Percentiles rank a stretch among this genome's conserved stretches.
Evolutionary conservation across 2,888 invertebrate genomes (phyloP).

Genomic region (Cantharis rufa): DNA sequence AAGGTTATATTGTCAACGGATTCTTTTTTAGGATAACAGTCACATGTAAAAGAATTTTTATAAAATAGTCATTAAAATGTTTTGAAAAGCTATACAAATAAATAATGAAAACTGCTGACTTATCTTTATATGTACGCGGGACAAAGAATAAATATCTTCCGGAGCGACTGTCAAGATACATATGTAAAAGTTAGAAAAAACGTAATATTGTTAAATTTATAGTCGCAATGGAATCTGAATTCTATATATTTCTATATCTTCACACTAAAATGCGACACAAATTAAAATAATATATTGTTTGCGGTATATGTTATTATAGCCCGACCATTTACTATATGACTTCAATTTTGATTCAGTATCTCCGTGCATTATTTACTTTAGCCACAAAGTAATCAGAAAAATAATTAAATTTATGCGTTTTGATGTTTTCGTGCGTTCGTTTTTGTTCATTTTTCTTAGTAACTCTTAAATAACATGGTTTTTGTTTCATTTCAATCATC

Average conservation of each 20-base stretch:
- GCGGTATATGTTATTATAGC: conserved; percentile 7
- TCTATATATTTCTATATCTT: conserved; percentile 23
- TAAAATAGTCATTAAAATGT: conserved; percentile 22
- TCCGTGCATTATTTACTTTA: not conserved
- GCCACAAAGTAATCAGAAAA: not conserved
- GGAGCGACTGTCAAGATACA: conserved; percentile 28
- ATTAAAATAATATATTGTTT: conserved; percentile 21
- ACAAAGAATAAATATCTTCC: conserved; percentile 30
- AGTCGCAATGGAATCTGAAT: conserved; percentile 30
- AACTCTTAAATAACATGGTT: not conserved
- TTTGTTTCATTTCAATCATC: too few species aligned
- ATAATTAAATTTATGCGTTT: not conserved
- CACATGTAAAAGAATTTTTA: not conserved
- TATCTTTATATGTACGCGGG: conserved; percentile 26
- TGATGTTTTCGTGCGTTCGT: not conserved
- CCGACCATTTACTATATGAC: not conserved
- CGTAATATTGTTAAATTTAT: conserved; percentile 28
- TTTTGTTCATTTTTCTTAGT: not conserved
- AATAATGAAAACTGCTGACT: conserved; percentile 29
- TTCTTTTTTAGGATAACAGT: not conserved
- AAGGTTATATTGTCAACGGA: not conserved
- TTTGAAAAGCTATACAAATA: conserved; percentile 20
- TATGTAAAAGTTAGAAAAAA: conserved; percentile 30
- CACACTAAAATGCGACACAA: conserved; percentile 13
- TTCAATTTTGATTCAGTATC: not conserved